These are phyloP conservation scores for Lepus townsendii DNA, from an alignment of 2,797 vertebrate genomes.

Conservation along the genomic window DNA sequence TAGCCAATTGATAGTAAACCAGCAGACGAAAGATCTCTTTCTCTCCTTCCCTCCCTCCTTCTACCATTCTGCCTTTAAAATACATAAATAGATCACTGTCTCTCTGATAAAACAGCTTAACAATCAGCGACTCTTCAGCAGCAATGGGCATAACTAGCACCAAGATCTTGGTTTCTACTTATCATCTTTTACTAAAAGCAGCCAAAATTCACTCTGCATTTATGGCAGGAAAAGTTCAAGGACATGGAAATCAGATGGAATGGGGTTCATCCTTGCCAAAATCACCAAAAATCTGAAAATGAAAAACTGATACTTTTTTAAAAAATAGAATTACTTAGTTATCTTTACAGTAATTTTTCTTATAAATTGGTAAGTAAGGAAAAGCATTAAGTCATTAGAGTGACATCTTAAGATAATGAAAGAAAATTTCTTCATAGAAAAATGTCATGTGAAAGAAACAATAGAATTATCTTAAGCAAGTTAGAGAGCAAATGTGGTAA, in stretches of 20 bases:
- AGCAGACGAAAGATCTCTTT: too few relatives aligned
- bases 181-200: slow-evolving; percentile 29
- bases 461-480: neutral
- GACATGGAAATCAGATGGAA: neutral
- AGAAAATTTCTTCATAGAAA: slow-evolving; percentile 22
- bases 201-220: neutral
- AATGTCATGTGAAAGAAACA: neutral
- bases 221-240: neutral
- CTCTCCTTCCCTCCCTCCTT: too few relatives aligned
- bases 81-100: too few relatives aligned
- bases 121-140: neutral
- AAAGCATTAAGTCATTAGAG: neutral
- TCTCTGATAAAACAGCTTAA: neutral
- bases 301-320: neutral
- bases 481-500: neutral
- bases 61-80: too few relatives aligned
- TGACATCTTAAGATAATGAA: neutral
- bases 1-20: too few relatives aligned
- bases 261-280: neutral
- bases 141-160: neutral
- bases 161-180: neutral
- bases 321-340: neutral
- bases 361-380: neutral
- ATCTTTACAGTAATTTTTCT: neutral
- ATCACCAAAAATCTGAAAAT: neutral